Base-by-base conservation (phyloP, 2,888 invertebrate species). In the Aporophyla nigra region DNA sequence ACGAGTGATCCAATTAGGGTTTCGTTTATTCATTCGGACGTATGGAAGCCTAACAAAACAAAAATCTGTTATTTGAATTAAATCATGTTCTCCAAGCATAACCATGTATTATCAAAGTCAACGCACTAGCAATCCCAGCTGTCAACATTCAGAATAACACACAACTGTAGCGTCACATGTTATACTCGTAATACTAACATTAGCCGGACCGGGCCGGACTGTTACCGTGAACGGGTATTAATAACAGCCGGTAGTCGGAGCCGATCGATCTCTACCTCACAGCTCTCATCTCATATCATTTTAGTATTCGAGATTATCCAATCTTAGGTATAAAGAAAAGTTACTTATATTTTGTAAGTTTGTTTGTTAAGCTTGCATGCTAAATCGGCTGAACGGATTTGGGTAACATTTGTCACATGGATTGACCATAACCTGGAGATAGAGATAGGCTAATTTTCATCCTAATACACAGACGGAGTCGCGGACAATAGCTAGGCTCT, bases 161-260 rank as follows among this genome's bases (percentile, higher is more conserved):
- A 24, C 24, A 12, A 46, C 46, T 10, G 43, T 24, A 19, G 19
- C 43, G n/a, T 43, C 24, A 24, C 43, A 24, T 46, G 1, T 12
- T 46, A 9, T 12, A 33, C 33, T 33, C 33, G 33, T 33, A 51
- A 21, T 6, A 24, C 21, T 40, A 43, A 21, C 21, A 27, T 53
- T 27, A 43, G 12, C 7, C 61, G 40, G 61, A 40, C 33, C 12
- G 24, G 21, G 49, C 58, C 33, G 61, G 33, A 46, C 53, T 21
- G 53, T 54, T 16, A 21, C 49, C 12, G 16, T 16, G 62, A 49
- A 63, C 54, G 62, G 54, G 9, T 75, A 74, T 49, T 54, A 62
- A 63, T 62, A 75, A 5, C 61, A 24, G 24, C 19, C n/a, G 9
- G 40, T n/a, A 43, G 65, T n/a, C 19, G 76, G 27, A 76, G 51